Evolutionary conservation across 2,797 vertebrate species (phyloP).

Genomic region (Mormyrus proboscirostris): DNA sequence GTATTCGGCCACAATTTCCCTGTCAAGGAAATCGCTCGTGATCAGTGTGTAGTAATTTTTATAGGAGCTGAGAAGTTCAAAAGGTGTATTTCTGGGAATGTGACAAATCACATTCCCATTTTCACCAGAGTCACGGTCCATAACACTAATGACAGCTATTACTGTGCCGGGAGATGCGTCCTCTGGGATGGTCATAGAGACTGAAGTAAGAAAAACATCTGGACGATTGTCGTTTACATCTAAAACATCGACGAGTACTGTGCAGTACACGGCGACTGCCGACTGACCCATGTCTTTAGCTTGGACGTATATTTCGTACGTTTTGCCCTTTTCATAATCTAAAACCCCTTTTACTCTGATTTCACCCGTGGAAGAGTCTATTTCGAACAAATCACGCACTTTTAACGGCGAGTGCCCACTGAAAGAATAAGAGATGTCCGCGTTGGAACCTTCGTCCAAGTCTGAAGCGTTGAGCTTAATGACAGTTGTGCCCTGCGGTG

Average conservation of each 20-base stretch:
- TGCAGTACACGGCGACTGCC: conserved; percentile 78
- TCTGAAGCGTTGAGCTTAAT: conserved; percentile 81
- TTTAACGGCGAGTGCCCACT: conserved; percentile 72
- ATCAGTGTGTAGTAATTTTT: conserved; percentile 86
- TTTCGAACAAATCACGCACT: conserved; percentile 74
- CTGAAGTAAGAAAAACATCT: conserved; percentile 76
- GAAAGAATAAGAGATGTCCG: conserved; percentile 79
- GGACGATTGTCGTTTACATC: conserved; percentile 83
- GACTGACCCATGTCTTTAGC: conserved; percentile 83
- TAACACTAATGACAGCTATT: conserved; percentile 79
- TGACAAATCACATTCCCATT: conserved; percentile 79
- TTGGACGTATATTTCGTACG: conserved; percentile 82
- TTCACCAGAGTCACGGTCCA: conserved; percentile 75
- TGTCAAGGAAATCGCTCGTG: conserved; percentile 68
- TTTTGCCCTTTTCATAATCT: conserved; percentile 76
- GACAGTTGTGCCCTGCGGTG: conserved; percentile 69
- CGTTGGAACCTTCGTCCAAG: conserved; percentile 77
- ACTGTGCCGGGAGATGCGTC: conserved; percentile 76
- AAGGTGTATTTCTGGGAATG: conserved; percentile 59
- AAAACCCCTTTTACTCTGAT: conserved; percentile 75
- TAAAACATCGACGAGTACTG: conserved; percentile 76
- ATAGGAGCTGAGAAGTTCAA: conserved; percentile 83
- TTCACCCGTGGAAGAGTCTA: conserved; percentile 74
- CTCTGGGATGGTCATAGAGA: conserved; percentile 79
- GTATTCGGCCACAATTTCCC: conserved; percentile 67